Percentiles rank a stretch among this genome's conserved stretches.
Evolutionary conservation across 2,113 vertebrate genomes (phyloP).

Genomic region (Phyllostomus hastatus): DNA sequence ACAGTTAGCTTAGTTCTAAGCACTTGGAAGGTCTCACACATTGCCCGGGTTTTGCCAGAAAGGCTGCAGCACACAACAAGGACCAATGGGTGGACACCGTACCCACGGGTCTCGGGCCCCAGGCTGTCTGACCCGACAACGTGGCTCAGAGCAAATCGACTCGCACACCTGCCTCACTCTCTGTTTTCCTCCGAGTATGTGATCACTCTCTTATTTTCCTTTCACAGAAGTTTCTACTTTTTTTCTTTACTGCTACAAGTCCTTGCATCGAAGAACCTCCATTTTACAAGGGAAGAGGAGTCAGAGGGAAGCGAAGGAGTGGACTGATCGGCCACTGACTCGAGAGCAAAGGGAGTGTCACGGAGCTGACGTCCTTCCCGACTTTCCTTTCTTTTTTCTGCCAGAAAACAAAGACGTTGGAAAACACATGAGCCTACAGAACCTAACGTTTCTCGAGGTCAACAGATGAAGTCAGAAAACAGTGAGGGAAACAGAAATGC

Average conservation of each 20-base stretch:
- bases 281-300: not conserved
- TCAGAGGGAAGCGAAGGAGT: not conserved
- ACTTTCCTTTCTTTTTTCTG: not conserved
- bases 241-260: not conserved
- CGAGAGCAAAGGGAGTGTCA: not conserved
- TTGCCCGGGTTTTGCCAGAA: not conserved
- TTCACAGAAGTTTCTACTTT: not conserved
- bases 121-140: not conserved
- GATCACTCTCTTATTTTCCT: not conserved
- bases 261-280: not conserved
- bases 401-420: not conserved
- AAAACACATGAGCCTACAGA: not conserved
- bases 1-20: not conserved
- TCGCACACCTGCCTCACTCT: not conserved
- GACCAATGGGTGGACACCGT: not conserved
- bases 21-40: not conserved
- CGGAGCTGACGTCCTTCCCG: not conserved
- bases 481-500: not conserved
- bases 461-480: not conserved
- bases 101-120: not conserved
- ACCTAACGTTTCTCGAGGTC: conserved; percentile 27
- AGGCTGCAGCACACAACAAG: not conserved
- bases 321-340: not conserved
- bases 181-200: not conserved
- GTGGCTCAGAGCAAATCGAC: not conserved